phyloP scores from a whole-genome alignment of 2,797 vertebrate genomes.

The Acanthornis magna region DNA sequence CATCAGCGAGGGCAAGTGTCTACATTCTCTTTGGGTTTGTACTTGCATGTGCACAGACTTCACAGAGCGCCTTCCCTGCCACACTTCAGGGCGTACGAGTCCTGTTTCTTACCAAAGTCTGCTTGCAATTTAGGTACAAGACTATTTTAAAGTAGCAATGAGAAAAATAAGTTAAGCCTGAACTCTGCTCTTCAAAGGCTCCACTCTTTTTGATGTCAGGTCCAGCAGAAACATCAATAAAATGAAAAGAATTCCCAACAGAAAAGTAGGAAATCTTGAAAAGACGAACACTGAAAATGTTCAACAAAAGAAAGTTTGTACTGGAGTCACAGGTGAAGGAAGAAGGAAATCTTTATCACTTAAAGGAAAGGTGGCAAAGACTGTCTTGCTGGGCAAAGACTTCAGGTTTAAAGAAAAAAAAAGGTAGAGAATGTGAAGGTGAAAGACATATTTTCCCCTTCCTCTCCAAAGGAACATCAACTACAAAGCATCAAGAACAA shows the following conservation, averaged over 20 bases:
- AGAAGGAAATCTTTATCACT: conserved; percentile 38
- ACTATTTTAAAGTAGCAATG: not conserved
- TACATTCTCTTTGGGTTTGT: not conserved
- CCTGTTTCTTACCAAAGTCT: not conserved
- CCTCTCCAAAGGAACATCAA: not conserved
- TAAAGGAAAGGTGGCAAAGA: conserved; percentile 12
- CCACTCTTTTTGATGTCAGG: not conserved
- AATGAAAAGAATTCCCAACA: conserved; percentile 40
- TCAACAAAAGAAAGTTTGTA: conserved; percentile 34
- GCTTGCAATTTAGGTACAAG: not conserved
- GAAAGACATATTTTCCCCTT: not conserved
- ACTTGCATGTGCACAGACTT: not conserved
- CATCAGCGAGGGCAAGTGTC: fast-evolving
- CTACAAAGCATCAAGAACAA: not conserved
- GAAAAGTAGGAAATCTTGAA: conserved; percentile 44
- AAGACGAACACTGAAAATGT: not conserved
- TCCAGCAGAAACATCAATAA: conserved; percentile 29
- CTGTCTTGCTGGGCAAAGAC: not conserved
- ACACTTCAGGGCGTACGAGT: not conserved
- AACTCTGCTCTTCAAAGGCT: not conserved
- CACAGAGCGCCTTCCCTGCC: not conserved
- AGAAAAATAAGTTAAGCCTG: not conserved
- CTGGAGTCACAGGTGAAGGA: conserved; percentile 52
- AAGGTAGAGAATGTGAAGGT: not conserved
- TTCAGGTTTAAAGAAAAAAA: not conserved